Conservation (phyloP, 1,140 invertebrate species). For the Diorhabda elongata region DNA sequence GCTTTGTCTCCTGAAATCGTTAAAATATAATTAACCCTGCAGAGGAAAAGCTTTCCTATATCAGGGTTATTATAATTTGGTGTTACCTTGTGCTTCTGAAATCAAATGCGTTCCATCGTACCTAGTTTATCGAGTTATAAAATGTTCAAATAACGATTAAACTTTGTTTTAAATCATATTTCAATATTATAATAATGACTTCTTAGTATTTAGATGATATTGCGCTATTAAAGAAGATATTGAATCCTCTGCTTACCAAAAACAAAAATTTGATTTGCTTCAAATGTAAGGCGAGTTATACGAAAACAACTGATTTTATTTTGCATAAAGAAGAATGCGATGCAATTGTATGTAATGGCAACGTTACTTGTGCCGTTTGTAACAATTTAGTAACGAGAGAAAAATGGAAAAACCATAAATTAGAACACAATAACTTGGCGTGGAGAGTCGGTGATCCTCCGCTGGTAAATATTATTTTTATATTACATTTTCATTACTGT, state of each 20-base stretch:
- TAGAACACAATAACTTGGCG: conserved; percentile 40
- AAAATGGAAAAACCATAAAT: conserved; percentile 35
- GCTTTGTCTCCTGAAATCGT: no score
- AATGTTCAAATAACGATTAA: no score
- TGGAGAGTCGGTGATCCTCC: conserved; percentile 38
- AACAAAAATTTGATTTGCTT: conserved; percentile 19
- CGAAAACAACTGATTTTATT: conserved; percentile 10
- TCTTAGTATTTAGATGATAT: conserved; percentile 24
- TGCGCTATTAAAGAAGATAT: conserved; percentile 15
- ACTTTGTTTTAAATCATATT: no score
- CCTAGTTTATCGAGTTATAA: no score
- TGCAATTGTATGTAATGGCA: conserved; percentile 13
- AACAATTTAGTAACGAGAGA: conserved; percentile 28
- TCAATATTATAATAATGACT: conserved; percentile 5
- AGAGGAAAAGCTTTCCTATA: no score
- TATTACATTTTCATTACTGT: no score
- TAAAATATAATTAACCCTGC: no score
- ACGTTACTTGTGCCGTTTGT: conserved; percentile 39
- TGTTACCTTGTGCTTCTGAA: no score
- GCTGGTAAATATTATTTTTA: conserved; percentile 29
- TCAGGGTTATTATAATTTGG: no score
- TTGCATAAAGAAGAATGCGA: conserved; percentile 23
- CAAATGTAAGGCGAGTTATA: conserved; percentile 15
- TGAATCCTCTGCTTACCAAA: conserved; percentile 14
- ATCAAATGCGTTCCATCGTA: no score